Conservation (phyloP, 2,888 invertebrate species). For the Anodontia alba region DNA sequence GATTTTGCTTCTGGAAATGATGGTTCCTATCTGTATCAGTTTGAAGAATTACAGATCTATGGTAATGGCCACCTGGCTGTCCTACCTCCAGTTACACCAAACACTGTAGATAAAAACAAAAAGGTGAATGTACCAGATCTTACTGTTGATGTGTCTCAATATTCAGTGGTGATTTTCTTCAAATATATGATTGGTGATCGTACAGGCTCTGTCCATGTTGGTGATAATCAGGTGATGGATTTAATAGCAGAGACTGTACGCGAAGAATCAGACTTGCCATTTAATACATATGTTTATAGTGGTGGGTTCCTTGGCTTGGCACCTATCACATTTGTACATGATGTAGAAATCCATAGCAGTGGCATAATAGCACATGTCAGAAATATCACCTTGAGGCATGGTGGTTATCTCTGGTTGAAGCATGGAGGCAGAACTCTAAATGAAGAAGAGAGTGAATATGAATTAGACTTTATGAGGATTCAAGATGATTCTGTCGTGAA, state of each 20-base stretch:
- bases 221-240: slow-evolving; percentile 67
- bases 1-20: slow-evolving; percentile 59
- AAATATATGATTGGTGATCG: slow-evolving; percentile 79
- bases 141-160: slow-evolving; percentile 34
- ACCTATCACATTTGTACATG: slow-evolving; percentile 74
- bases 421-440: slow-evolving; percentile 71
- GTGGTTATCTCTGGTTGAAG: slow-evolving; percentile 75
- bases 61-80: slow-evolving; percentile 76
- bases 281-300: slow-evolving; percentile 71
- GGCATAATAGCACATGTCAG: slow-evolving; percentile 71
- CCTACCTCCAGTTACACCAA: slow-evolving; percentile 58
- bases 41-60: slow-evolving; percentile 78
- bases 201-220: slow-evolving; percentile 74
- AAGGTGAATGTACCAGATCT: slow-evolving; percentile 43
- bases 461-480: slow-evolving; percentile 67
- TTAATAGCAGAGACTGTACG: slow-evolving; percentile 63
- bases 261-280: slow-evolving; percentile 76
- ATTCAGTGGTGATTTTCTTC: slow-evolving; percentile 72
- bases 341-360: slow-evolving; percentile 73
- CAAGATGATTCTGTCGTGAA: slow-evolving; percentile 72
- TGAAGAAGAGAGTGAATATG: slow-evolving; percentile 63
- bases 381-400: slow-evolving; percentile 74
- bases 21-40: slow-evolving; percentile 58
- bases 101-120: slow-evolving; percentile 40
- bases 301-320: slow-evolving; percentile 74